These are phyloP conservation scores for Amphiprion percula DNA, from an alignment of 2,113 vertebrate genomes.

Conservation along the genomic window DNA sequence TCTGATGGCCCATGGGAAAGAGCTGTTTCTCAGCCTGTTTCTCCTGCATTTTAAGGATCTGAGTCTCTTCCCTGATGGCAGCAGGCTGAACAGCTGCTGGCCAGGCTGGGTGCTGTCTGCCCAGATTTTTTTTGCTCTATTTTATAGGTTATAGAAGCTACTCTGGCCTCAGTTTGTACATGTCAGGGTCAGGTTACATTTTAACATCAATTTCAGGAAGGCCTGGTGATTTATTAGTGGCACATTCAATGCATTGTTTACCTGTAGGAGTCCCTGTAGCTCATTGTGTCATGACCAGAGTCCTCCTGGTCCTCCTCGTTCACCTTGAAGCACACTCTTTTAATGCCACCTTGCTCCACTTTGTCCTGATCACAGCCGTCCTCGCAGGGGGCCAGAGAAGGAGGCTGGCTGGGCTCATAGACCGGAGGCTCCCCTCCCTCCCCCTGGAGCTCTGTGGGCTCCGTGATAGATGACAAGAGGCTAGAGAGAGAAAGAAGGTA, in stretches of 20 bases:
- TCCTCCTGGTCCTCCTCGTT: constrained; percentile 98
- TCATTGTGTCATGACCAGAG: constrained; percentile 98
- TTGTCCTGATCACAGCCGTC: constrained; percentile 92
- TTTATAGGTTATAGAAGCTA: background rate
- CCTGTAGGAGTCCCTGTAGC: constrained; percentile 99
- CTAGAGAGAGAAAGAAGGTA: constrained; percentile 69
- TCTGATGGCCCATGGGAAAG: no score
- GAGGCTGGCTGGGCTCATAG: constrained; percentile 84
- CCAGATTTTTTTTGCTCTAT: background rate
- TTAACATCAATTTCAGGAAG: background rate
- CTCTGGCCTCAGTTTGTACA: no score
- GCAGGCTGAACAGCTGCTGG: no score
- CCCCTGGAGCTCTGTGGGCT: constrained; percentile 87
- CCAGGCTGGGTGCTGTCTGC: no score
- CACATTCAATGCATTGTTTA: constrained; percentile 42
- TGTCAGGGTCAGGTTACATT: background rate
- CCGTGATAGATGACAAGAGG: constrained; percentile 95
- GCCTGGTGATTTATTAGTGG: no score
- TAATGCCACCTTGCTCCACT: constrained; percentile 89
- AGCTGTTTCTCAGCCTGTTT: no score
- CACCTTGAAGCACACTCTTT: constrained; percentile 98
- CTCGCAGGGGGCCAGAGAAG: constrained; percentile 83
- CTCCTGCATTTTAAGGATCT: no score
- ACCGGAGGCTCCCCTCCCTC: constrained; percentile 86
- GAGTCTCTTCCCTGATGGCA: no score